Percentiles rank a stretch among this genome's conserved stretches.
Evolutionary conservation across 2,888 invertebrate species (phyloP).

Genomic region (Acleris cristana): DNA sequence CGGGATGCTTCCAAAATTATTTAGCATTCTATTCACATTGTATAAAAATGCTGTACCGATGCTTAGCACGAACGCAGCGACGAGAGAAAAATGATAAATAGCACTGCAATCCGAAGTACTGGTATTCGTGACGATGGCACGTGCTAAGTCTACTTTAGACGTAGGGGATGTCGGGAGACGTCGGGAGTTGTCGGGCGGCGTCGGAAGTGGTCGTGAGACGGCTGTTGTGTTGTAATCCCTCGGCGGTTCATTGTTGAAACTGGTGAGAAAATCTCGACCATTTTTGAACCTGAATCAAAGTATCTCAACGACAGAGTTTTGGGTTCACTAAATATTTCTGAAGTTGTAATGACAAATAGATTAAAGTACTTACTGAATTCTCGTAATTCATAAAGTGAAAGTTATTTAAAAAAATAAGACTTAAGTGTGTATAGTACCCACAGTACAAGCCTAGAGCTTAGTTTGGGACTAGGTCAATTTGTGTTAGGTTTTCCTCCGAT

Average conservation of each 20-base stretch:
- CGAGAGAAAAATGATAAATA: constrained; percentile 29
- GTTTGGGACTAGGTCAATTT: too few species aligned
- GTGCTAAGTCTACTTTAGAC: constrained; percentile 13
- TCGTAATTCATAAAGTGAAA: too few species aligned
- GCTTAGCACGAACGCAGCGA: constrained; percentile 23
- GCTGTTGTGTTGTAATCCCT: constrained; percentile 2
- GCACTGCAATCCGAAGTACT: constrained; percentile 29
- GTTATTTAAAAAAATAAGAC: too few species aligned
- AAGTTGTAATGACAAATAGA: too few species aligned
- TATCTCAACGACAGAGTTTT: too few species aligned
- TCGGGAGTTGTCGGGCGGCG: too few species aligned
- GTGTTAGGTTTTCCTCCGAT: too few species aligned
- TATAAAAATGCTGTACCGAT: constrained; percentile 24
- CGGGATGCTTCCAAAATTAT: not conserved
- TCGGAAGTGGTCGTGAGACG: too few species aligned
- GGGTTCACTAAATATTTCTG: too few species aligned
- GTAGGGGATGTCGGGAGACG: not conserved
- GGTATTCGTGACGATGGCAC: constrained; percentile 23
- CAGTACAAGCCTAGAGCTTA: too few species aligned
- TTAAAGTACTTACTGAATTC: too few species aligned
- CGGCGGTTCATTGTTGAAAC: not conserved
- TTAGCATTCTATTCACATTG: constrained; percentile 10
- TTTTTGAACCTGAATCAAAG: not conserved
- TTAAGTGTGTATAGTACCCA: too few species aligned
- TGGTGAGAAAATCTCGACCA: not conserved